Evolutionary conservation across 2,797 vertebrate species (phyloP).

Genomic region (Pristis pectinata): DNA sequence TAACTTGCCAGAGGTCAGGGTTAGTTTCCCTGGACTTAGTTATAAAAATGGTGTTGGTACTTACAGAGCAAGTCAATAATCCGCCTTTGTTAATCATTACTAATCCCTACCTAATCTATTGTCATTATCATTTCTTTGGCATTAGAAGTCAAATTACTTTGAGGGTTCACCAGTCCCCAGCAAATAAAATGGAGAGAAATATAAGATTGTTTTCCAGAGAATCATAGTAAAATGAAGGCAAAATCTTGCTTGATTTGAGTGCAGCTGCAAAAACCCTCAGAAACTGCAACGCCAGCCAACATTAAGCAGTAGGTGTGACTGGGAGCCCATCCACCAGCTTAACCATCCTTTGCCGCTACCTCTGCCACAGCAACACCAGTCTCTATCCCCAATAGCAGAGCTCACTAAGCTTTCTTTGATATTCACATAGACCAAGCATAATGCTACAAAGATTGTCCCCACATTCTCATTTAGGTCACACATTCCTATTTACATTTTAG

Average conservation of each 20-base stretch:
- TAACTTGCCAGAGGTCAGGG: conserved; percentile 41
- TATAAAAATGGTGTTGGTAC: conserved; percentile 63
- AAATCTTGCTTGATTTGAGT: background rate
- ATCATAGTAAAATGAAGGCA: background rate
- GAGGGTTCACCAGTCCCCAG: background rate
- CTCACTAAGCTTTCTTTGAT: background rate
- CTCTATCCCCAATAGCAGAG: background rate
- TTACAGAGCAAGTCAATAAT: conserved; percentile 67
- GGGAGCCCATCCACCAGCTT: background rate
- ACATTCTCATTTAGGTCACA: background rate
- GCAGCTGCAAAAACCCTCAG: background rate
- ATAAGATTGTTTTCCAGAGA: background rate
- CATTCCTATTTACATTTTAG: background rate
- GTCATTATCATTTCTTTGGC: conserved; percentile 56
- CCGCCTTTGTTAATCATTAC: conserved; percentile 64
- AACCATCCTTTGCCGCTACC: background rate
- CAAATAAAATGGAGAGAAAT: background rate
- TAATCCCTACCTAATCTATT: conserved; percentile 75
- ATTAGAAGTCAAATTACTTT: conserved; percentile 49
- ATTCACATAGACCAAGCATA: too few species aligned
- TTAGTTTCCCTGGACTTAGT: conserved; percentile 55
- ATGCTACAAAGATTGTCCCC: too few species aligned
- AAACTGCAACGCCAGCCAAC: background rate
- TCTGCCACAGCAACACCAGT: too few species aligned
- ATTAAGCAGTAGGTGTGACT: background rate